Evolutionary conservation across 2,888 invertebrate species (phyloP).

Genomic region (Liodrosophila aerea): DNA sequence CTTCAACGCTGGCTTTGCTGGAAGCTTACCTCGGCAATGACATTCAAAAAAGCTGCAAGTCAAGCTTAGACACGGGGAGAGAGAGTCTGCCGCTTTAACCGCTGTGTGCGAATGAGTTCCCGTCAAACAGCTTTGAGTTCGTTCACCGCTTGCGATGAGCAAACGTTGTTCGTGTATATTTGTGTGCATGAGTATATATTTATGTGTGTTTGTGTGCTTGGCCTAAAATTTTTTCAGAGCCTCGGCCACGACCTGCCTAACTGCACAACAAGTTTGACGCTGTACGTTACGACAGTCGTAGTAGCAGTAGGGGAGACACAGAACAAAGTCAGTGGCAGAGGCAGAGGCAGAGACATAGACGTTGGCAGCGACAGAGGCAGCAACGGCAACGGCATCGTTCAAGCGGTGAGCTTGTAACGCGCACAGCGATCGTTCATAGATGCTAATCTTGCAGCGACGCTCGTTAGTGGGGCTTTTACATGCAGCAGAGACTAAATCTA

Average conservation of each 20-base stretch:
- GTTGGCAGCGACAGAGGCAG: not conserved
- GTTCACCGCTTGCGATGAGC: conserved; percentile 77
- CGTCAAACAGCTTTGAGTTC: conserved; percentile 82
- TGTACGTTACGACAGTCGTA: too few relatives aligned
- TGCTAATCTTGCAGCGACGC: conserved; percentile 45
- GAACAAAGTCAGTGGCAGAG: not conserved
- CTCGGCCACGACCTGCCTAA: conserved; percentile 67
- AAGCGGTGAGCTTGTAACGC: conserved; percentile 24
- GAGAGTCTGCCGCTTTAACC: conserved; percentile 13
- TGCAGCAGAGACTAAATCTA: conserved; percentile 13
- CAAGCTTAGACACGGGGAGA: conserved; percentile 51
- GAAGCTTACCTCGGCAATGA: conserved; percentile 61
- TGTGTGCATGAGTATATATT: not conserved
- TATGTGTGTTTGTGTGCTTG: conserved; percentile 39
- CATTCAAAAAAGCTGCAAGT: conserved; percentile 76
- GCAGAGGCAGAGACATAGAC: not conserved
- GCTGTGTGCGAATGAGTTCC: conserved; percentile 66
- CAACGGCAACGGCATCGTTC: not conserved
- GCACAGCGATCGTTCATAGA: conserved; percentile 42
- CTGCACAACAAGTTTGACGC: conserved; percentile 64
- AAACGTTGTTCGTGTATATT: conserved; percentile 23
- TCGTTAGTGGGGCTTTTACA: conserved; percentile 48
- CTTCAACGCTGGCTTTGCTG: conserved; percentile 9
- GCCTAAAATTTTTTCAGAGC: conserved; percentile 63
- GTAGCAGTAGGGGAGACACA: conserved; percentile 4